phyloP scores from a whole-genome alignment of 2,797 vertebrate genomes.

The Menidia menidia region DNA sequence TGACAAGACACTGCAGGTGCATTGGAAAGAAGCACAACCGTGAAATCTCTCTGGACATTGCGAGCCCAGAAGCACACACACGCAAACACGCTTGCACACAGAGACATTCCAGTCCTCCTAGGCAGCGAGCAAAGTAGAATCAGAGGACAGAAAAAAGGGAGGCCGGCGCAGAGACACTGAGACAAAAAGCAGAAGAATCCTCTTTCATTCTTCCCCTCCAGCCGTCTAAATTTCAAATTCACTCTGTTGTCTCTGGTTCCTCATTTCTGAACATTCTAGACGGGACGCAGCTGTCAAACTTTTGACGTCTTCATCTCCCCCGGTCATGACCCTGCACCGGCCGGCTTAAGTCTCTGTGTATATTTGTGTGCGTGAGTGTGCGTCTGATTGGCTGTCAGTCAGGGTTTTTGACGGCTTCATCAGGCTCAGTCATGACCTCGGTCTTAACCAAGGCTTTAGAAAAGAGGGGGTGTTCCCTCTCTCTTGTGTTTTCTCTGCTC shows the following conservation, averaged over 20 bases:
- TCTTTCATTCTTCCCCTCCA: constrained; percentile 61
- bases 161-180: constrained; percentile 38
- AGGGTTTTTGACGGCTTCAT: constrained; percentile 92
- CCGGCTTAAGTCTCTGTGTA: constrained; percentile 56
- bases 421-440: constrained; percentile 88
- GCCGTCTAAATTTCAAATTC: constrained; percentile 70
- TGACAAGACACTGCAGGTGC: constrained; percentile 77
- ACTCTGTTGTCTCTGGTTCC: constrained; percentile 67
- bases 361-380: constrained; percentile 40
- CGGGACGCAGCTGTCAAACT: constrained; percentile 90
- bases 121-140: constrained; percentile 50
- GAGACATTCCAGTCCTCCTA: constrained; percentile 68
- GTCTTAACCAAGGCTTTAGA: constrained; percentile 70
- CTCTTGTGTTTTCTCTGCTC: constrained; percentile 68
- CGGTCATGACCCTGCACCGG: constrained; percentile 86
- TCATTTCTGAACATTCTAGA: constrained; percentile 80
- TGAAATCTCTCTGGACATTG: constrained; percentile 74
- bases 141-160: constrained; percentile 41
- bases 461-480: constrained; percentile 70
- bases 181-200: constrained; percentile 67
- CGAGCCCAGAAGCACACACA: constrained; percentile 39
- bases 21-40: constrained; percentile 64
- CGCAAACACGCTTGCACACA: constrained; percentile 34
- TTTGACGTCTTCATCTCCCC: constrained; percentile 97
- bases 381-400: constrained; percentile 86